Evolutionary conservation across 2,113 vertebrate genomes (phyloP).

Genomic region (Pipra filicauda): DNA sequence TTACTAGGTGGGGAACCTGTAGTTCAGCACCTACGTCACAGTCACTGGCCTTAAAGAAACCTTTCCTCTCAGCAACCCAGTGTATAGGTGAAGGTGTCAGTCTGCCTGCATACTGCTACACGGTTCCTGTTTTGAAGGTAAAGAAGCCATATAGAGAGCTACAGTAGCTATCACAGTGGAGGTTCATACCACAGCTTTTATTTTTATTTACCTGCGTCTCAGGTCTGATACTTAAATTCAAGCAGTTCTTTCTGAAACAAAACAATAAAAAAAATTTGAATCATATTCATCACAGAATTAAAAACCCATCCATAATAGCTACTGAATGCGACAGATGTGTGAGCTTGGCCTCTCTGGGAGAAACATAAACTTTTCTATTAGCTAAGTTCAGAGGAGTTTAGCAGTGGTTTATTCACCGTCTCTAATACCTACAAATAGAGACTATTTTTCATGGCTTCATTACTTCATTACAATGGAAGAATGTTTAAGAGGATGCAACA

Average conservation of each 20-base stretch:
- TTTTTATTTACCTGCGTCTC: not conserved
- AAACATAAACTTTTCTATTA: not conserved
- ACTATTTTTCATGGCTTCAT: not conserved
- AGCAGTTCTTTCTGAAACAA: not conserved
- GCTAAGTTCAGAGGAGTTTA: not conserved
- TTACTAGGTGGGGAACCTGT: not conserved
- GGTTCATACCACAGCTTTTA: not conserved
- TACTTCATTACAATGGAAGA: not conserved
- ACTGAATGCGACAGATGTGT: not conserved
- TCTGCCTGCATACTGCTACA: not conserved
- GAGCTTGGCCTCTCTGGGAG: not conserved
- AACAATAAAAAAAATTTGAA: not conserved
- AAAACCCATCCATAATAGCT: fast-evolving
- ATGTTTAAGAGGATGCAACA: not conserved
- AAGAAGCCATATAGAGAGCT: not conserved
- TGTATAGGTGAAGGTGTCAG: not conserved
- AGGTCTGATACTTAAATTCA: not conserved
- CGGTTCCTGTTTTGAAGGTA: not conserved
- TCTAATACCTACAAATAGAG: not conserved
- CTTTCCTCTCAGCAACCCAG: not conserved
- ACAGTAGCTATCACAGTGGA: not conserved
- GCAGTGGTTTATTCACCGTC: not conserved
- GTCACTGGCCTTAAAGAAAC: not conserved
- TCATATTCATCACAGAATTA: not conserved
- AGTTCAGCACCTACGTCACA: not conserved